Evolutionary conservation across 2,888 invertebrate species (phyloP), one percentile per base, ranked within the genome.

Genomic region (Cryptocephalus moraei): DNA sequence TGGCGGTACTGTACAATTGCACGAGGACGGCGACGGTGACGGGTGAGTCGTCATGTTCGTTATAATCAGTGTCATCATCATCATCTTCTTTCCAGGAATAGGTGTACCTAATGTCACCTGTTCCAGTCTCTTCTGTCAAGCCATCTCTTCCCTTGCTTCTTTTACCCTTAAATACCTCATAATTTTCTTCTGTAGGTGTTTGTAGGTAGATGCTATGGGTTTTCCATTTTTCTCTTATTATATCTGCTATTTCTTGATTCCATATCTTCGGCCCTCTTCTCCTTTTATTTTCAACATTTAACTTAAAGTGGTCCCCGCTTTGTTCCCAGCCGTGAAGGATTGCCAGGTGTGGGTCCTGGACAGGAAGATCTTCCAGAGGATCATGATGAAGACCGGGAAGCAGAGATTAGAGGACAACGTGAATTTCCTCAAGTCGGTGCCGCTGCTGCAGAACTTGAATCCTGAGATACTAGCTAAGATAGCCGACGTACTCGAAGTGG

Each of bases 1-100:
- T 85, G 44, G 84, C 84, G n/a, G 78, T 86, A 54, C 70, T 86
- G 4, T 86, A 86, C 69, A 84, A 85, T 66, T 85, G 84, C 64
- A 82, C 81, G 9, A 67, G 82, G 52, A 83, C 82, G 3, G 82
- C 82, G 2, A 79, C 80, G 1, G 79, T 83, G 41, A 67, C 74
- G 72, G 79, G 79, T 79, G 61, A 50, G 49, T 45, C 22, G 22
- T 6, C 6, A 13, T 8, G 10, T 32, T 4, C 11, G 10, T 39
- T 22, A 42, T 14, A 10, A 9, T 33, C 43, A 4, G 10, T 33
- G 22, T 48, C 31, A 12, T 40, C n/a, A n/a, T n/a, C n/a, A n/a
- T n/a, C n/a, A n/a, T n/a, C n/a, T n/a, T n/a, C n/a, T n/a, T n/a
- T n/a, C n/a, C n/a, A n/a, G n/a, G n/a, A n/a, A n/a, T n/a, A n/a